phyloP scores from a whole-genome alignment of 2,113 vertebrate genomes.

The Hippocampus comes region DNA sequence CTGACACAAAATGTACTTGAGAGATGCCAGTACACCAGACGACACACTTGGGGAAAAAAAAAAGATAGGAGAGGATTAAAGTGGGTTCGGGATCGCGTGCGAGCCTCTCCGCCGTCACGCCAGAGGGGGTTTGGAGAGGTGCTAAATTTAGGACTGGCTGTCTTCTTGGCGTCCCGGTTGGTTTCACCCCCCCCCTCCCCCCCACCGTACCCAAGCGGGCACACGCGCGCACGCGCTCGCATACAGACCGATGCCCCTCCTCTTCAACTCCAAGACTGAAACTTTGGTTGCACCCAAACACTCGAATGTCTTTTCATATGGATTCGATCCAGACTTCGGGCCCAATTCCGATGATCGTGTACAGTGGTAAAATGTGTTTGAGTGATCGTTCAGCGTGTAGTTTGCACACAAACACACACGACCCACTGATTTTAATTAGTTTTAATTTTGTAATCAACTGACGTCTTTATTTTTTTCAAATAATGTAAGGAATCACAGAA shows the following conservation, averaged over 20 bases:
- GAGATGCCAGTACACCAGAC: not conserved
- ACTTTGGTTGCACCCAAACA: not conserved
- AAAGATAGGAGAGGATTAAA: not conserved
- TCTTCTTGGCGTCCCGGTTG: conserved; percentile 2
- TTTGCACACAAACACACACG: not conserved
- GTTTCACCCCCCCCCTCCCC: not conserved
- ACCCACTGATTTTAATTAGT: not conserved
- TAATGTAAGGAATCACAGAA: no score
- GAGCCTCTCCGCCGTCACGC: not conserved
- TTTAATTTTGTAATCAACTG: no score
- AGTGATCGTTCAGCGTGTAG: not conserved
- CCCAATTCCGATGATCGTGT: not conserved
- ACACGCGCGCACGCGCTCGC: conserved; percentile 1
- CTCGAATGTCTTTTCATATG: not conserved
- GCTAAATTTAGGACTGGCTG: conserved; percentile 11
- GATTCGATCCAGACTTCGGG: not conserved
- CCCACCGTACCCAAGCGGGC: not conserved
- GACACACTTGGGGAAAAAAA: not conserved
- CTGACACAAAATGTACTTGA: not conserved
- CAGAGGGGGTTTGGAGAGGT: not conserved
- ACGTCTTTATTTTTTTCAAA: no score
- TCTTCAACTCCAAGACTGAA: not conserved
- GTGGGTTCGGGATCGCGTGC: not conserved
- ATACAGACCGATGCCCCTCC: conserved; percentile 6
- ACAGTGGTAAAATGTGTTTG: not conserved